Base-by-base conservation (phyloP, 2,797 vertebrate species). In the Crocidura indochinensis region DNA sequence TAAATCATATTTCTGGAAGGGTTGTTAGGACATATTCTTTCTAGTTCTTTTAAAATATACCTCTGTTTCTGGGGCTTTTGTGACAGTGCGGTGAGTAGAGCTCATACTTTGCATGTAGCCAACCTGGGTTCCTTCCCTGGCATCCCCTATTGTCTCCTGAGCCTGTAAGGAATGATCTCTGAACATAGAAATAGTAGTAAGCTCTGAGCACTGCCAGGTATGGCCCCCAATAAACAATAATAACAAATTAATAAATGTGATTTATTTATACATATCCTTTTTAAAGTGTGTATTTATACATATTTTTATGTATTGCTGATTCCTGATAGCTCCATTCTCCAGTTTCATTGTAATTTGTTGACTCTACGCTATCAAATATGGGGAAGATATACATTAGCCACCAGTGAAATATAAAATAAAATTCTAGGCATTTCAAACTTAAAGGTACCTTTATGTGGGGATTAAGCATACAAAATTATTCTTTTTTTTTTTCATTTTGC, bases 301-400 rank as follows among this genome's bases (percentile, higher is more conserved):
- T 88, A 53, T 72, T 87, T 92, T 62, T 64, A 1, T 76, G 20
- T 79, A 19, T 14, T 71, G 27, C 15, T 74, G 74, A 60, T 31
- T 31, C 87, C 51, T 38, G 12, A 26, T 69, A 76, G 24, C 68
- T 60, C n/a, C 10, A 6, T 14, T 19, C 20, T 10, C 29, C 11
- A 46, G 51, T 87, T 82, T 92, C 64, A 38, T 27, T 26, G 20
- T 27, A 87, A 68, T 87, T 77, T 51, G 47, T 26, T 62, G 29
- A 76, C 38, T 81, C 74, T 8, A 2, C 67, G 51, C 51, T 84
- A 2, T 64, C 15, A n/a, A 78, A 78, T 1, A n/a, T 84, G n/a
- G 8, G 14, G 12, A 80, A 38, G n/a, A 81, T 75, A 8, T 51
- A 67, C 72, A 73, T 74, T 14, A 53, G 67, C 80, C 17, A 60